Evolutionary conservation across 1,140 invertebrate species (phyloP).

Genomic region (Cryptotermes secundus): DNA sequence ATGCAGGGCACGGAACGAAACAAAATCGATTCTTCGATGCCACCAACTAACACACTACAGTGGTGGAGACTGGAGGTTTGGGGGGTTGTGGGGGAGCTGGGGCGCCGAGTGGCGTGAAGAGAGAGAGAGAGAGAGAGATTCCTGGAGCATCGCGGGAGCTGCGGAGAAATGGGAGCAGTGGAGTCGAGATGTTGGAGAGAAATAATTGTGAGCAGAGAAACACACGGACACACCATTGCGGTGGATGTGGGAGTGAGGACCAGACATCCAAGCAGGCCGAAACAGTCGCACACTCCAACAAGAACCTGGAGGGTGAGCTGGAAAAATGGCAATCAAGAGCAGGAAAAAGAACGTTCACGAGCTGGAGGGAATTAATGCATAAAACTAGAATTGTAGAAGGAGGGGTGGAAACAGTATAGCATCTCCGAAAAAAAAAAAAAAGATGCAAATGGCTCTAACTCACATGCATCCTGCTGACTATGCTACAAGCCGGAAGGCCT

Average conservation of each 20-base stretch:
- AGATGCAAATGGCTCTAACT: no score
- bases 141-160: not conserved
- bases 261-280: not conserved
- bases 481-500: no score
- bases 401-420: no score
- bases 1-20: constrained; percentile 9
- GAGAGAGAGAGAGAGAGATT: not conserved
- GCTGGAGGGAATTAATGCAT: not conserved
- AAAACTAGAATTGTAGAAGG: not conserved
- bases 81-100: not conserved
- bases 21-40: constrained; percentile 27
- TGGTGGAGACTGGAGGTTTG: not conserved
- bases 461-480: no score
- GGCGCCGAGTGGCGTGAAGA: not conserved
- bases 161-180: not conserved
- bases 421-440: not conserved
- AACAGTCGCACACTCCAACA: not conserved
- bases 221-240: constrained; percentile 4
- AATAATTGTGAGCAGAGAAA: not conserved
- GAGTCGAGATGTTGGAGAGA: not conserved
- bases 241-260: not conserved
- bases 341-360: constrained; percentile 7
- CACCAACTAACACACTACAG: constrained; percentile 8
- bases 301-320: not conserved
- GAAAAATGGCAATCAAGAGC: constrained; percentile 4